Conservation (phyloP, 2,113 vertebrate species). For the Rana temporaria region DNA sequence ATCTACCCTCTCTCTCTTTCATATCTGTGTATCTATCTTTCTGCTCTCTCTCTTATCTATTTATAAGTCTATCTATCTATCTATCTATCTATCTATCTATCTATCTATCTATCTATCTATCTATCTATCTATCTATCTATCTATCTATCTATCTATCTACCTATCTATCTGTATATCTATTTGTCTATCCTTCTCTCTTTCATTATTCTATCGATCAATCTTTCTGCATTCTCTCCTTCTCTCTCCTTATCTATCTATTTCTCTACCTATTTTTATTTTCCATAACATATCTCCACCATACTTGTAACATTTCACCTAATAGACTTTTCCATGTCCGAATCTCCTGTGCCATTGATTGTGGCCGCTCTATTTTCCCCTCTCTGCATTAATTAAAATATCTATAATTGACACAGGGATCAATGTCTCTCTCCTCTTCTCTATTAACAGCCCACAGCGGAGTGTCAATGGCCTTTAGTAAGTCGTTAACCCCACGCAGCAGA, state of each 20-base stretch:
- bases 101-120: background rate
- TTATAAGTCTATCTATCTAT: background rate
- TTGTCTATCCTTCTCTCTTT: too few species aligned
- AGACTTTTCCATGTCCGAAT: background rate
- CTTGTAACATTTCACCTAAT: too few species aligned
- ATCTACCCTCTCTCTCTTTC: background rate
- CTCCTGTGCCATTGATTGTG: background rate
- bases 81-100: constrained; percentile 2
- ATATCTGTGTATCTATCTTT: background rate
- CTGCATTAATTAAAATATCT: constrained; percentile 64
- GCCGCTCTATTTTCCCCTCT: constrained; percentile 47
- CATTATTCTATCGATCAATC: too few species aligned
- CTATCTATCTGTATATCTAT: too few species aligned
- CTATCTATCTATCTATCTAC: too few species aligned
- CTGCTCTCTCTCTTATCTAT: background rate
- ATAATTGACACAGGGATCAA: constrained; percentile 63
- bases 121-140: too few species aligned
- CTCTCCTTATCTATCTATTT: background rate
- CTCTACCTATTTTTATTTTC: background rate
- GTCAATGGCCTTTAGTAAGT: constrained; percentile 46
- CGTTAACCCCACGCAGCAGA: constrained; percentile 41
- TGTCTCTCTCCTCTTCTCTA: constrained; percentile 60
- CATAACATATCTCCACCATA: too few species aligned
- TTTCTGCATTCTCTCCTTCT: background rate
- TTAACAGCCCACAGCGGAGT: constrained; percentile 60